A percentile compares a stretch with the other conserved stretches of the same genome.
Evolutionary conservation across 2,888 invertebrate species (phyloP).

Genomic region (Synergus japonicus): DNA sequence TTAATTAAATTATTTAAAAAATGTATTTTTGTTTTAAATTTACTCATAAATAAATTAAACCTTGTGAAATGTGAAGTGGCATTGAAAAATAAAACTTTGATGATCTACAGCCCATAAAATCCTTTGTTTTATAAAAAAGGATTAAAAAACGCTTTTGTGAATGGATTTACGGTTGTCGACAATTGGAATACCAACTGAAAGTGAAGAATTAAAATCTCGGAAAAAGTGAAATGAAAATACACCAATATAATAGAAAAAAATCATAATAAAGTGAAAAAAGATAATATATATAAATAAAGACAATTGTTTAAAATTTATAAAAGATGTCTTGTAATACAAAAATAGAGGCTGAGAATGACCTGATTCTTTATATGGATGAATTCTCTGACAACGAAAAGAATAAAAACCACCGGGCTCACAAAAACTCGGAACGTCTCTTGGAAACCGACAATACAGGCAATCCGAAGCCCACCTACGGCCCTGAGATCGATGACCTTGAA

Average conservation of each 20-base stretch:
- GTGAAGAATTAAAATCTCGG: not conserved
- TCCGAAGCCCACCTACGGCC: constrained; percentile 79
- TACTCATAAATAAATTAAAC: not conserved
- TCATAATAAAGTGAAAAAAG: no score
- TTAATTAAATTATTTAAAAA: not conserved
- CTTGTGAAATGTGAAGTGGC: not conserved
- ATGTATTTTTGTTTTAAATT: no score
- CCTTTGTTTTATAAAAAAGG: not conserved
- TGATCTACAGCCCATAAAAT: not conserved
- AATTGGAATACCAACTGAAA: not conserved
- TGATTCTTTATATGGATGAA: constrained; percentile 65
- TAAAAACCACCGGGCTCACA: not conserved
- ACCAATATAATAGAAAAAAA: not conserved
- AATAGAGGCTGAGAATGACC: constrained; percentile 51
- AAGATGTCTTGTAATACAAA: not conserved
- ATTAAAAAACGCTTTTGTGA: not conserved
- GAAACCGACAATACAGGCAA: constrained; percentile 78
- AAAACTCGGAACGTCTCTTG: constrained; percentile 74
- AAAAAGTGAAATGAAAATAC: not conserved
- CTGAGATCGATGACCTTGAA: constrained; percentile 81
- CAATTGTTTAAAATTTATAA: not conserved
- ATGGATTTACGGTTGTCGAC: not conserved
- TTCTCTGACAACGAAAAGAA: constrained; percentile 26
- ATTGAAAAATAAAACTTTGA: not conserved
- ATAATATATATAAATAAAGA: no score